These are phyloP conservation scores for Cranoglanis bouderius DNA, from an alignment of 2,113 vertebrate genomes.

Conservation along the genomic window DNA sequence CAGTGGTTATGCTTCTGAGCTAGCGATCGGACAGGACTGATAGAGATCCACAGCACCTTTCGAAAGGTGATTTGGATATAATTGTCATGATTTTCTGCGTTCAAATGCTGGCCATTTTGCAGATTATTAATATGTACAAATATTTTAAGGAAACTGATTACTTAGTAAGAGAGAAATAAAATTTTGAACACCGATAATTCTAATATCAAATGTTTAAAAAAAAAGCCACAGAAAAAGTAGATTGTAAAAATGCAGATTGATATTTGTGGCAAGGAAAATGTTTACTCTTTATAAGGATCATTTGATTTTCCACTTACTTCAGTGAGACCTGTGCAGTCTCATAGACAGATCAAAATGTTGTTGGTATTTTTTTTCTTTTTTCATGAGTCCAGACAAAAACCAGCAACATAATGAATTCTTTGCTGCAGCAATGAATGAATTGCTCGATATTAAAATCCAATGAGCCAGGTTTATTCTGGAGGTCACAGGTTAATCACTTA, in stretches of 20 bases:
- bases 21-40: not conserved
- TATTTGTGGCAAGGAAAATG: not conserved
- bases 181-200: not conserved
- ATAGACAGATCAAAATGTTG: not conserved
- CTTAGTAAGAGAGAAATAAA: not conserved
- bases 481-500: constrained; percentile 17
- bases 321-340: not conserved
- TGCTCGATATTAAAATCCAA: constrained; percentile 17
- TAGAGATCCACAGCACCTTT: not conserved
- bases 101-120: not conserved
- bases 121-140: not conserved
- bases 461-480: not conserved
- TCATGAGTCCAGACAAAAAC: not conserved
- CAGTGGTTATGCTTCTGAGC: not conserved
- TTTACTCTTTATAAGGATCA: not conserved
- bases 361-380: not conserved
- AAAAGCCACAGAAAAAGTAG: not conserved
- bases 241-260: not conserved
- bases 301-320: not conserved
- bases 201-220: not conserved
- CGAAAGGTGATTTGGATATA: not conserved
- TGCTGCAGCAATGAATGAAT: constrained; percentile 12
- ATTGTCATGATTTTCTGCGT: not conserved
- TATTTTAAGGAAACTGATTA: not conserved
- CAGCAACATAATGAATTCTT: not conserved